phyloP scores from a whole-genome alignment of 92 coral and sea anemone species.

The Plumapathes pennacea region DNA sequence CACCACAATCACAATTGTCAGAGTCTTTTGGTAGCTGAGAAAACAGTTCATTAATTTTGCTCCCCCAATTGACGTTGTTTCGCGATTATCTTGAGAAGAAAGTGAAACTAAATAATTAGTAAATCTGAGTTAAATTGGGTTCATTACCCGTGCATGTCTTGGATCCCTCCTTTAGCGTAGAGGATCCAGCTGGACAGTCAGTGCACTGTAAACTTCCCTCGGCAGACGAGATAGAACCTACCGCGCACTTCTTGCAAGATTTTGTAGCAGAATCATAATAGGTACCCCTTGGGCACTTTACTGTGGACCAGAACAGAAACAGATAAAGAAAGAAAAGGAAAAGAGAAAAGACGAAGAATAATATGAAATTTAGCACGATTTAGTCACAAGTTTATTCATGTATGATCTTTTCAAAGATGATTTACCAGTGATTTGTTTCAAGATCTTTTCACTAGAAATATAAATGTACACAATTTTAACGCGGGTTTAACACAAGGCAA shows the following conservation, averaged over 20 bases:
- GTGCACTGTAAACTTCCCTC: conserved; percentile 71
- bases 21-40: no score
- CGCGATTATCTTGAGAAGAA: no score
- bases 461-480: no score
- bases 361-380: no score
- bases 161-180: conserved; percentile 53
- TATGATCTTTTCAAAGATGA: no score
- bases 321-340: background rate
- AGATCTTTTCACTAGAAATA: no score
- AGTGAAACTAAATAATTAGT: background rate
- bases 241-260: conserved; percentile 57
- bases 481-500: no score
- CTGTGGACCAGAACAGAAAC: conserved; percentile 15
- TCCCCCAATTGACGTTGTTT: no score
- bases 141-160: conserved; percentile 50
- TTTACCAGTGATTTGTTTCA: no score
- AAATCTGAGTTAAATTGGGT: background rate
- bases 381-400: no score
- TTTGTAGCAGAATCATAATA: conserved; percentile 33
- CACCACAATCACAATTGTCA: no score
- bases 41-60: no score
- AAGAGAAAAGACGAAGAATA: background rate
- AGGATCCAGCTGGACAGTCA: conserved; percentile 53
- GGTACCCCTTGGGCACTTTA: conserved; percentile 79
- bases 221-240: conserved; percentile 43